Base-by-base conservation (phyloP, 1,140 invertebrate genomes). In the Drosophila nannoptera region DNA sequence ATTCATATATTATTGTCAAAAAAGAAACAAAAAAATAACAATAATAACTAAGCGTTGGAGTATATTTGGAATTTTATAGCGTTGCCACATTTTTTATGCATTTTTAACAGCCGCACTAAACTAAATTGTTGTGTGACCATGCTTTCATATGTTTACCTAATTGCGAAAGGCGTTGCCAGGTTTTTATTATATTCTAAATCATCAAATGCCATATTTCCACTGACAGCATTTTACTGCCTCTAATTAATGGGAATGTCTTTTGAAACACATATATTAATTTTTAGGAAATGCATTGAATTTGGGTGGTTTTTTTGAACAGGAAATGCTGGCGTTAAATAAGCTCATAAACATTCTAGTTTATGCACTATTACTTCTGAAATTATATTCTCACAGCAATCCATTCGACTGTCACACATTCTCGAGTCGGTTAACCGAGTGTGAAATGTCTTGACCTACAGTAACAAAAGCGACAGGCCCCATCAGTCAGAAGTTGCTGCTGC, bases 401-500 rank as follows among this genome's bases (percentile, higher is more conserved):
- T 56, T 69, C 43, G 54, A 54, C 54, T 45, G 42, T 76, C 56
- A 14, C 64, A 38, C 55, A n/a, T 16, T 12, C n/a, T 16, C 16
- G 22, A 45, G 43, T 2, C 16, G 7, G 8, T 66, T 66, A 53
- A 53, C 46, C 33, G 67, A 69, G 74, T 81, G 77, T 64, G 77
- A 81, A 81, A 73, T 64, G 78, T 70, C 78, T 82, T 81, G 77
- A 82, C 77, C 77, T 81, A 82, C 77, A 69, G 69, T 69, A 80
- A 77, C 43, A 54, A 33, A 40, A 31, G 32, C 49, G 32, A 43
- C 40, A 43, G 40, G 12, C 49, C 14, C 56, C 43, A 12, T n/a
- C n/a, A 8, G n/a, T 22, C 12, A 31, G n/a, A n/a, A n/a, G n/a
- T n/a, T n/a, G n/a, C 5, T 8, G 50, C 40, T 5, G 1, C 40